Conservation (phyloP, 1,140 invertebrate genomes). For the Helicoverpa zea region DNA sequence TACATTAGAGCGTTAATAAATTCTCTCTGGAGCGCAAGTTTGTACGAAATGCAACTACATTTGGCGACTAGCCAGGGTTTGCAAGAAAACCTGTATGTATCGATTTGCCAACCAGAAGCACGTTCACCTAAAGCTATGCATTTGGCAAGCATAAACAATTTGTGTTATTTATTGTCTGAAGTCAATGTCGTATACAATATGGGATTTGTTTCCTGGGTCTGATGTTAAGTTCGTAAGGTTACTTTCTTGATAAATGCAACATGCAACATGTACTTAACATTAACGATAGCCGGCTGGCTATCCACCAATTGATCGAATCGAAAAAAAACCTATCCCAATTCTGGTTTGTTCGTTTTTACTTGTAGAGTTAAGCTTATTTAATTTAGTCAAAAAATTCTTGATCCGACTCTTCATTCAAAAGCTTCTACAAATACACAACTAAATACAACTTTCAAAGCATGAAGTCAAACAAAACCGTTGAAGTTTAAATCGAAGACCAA, state of each 20-base stretch:
- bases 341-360: no score
- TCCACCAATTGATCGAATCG: no score
- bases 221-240: background rate
- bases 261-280: no score
- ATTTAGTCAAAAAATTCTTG: no score
- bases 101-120: constrained; percentile 22
- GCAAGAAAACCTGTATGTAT: constrained; percentile 48
- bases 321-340: no score
- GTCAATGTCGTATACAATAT: constrained; percentile 33
- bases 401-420: background rate
- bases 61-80: constrained; percentile 53
- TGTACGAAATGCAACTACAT: constrained; percentile 57
- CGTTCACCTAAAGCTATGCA: constrained; percentile 42
- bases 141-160: constrained; percentile 45
- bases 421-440: constrained; percentile 12
- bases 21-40: constrained; percentile 55
- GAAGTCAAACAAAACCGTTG: constrained; percentile 20
- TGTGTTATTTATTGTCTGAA: constrained; percentile 29
- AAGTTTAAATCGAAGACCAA: constrained; percentile 26
- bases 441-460: constrained; percentile 7
- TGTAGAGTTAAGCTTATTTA: no score
- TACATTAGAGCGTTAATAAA: constrained; percentile 62
- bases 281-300: no score
- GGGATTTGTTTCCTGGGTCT: background rate
- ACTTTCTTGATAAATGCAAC: background rate